Evolutionary conservation across 1,140 invertebrate genomes (phyloP).

Genomic region (Neodiprion virginianus): DNA sequence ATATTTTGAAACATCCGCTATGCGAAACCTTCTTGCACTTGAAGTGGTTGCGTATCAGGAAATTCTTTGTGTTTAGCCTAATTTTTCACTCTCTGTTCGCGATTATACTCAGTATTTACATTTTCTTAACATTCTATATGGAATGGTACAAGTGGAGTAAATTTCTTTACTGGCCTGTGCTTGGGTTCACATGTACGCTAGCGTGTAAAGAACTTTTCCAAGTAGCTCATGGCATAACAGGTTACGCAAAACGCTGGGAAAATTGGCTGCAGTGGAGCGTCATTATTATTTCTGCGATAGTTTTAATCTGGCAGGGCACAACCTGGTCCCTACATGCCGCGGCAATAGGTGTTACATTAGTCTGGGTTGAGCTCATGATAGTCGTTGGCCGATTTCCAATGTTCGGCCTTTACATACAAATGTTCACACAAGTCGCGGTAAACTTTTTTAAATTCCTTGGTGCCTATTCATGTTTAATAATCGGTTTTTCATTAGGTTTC

Average conservation of each 20-base stretch:
- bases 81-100: slow-evolving; percentile 81
- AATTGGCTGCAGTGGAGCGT: slow-evolving; percentile 84
- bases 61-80: slow-evolving; percentile 82
- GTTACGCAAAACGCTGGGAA: slow-evolving; percentile 80
- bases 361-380: slow-evolving; percentile 84
- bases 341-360: slow-evolving; percentile 77
- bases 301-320: slow-evolving; percentile 44
- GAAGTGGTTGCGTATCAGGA: slow-evolving; percentile 83
- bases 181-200: slow-evolving; percentile 67
- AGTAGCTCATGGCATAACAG: slow-evolving; percentile 70
- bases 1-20: slow-evolving; percentile 80
- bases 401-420: slow-evolving; percentile 85
- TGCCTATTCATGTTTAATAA: slow-evolving; percentile 79
- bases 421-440: slow-evolving; percentile 82
- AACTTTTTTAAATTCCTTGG: slow-evolving; percentile 85
- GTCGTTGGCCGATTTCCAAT: slow-evolving; percentile 84
- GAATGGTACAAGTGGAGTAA: slow-evolving; percentile 65
- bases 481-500: slow-evolving; percentile 81
- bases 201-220: slow-evolving; percentile 78
- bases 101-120: slow-evolving; percentile 73
- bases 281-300: slow-evolving; percentile 72
- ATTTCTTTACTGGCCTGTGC: slow-evolving; percentile 61
- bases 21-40: slow-evolving; percentile 82
- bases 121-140: slow-evolving; percentile 62
- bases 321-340: slow-evolving; percentile 82